phyloP scores from a whole-genome alignment of 2,888 invertebrate genomes.

The Anticlea derivata region DNA sequence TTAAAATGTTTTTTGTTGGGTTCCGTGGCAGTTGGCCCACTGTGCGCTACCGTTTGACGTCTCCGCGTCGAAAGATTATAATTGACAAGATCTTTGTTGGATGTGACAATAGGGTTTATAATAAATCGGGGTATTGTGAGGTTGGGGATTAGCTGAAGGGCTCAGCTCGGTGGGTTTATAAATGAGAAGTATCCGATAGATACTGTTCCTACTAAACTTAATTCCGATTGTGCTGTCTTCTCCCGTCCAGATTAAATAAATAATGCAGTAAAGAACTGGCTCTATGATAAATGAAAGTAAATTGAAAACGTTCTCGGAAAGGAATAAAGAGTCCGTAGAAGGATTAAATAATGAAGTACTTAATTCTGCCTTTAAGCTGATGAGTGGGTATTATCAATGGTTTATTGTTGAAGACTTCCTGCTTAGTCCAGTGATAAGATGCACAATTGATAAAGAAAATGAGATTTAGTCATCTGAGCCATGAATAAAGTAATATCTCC shows the following conservation, averaged over 20 bases:
- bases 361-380: slow-evolving; percentile 18
- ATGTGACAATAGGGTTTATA: slow-evolving; percentile 71
- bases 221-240: slow-evolving; percentile 60
- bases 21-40: slow-evolving; percentile 59
- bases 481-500: not conserved
- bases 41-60: slow-evolving; percentile 78
- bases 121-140: slow-evolving; percentile 72
- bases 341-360: slow-evolving; percentile 23
- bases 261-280: slow-evolving; percentile 45
- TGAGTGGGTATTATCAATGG: slow-evolving; percentile 12
- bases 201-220: slow-evolving; percentile 68
- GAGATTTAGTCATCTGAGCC: not conserved
- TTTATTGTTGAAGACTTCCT: slow-evolving; percentile 15
- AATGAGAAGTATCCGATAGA: slow-evolving; percentile 56
- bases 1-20: slow-evolving; percentile 65
- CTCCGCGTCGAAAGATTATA: slow-evolving; percentile 77
- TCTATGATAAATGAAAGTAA: slow-evolving; percentile 40
- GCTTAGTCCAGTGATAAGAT: slow-evolving; percentile 12
- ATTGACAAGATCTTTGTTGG: slow-evolving; percentile 83
- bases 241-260: slow-evolving; percentile 58
- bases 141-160: slow-evolving; percentile 67
- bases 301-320: slow-evolving; percentile 47
- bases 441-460: not conserved
- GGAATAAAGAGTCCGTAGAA: slow-evolving; percentile 35
- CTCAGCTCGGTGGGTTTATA: slow-evolving; percentile 52